Evolutionary conservation across 64 coral and sea anemone genomes (phyloP), one percentile per base, ranked within the genome.

Genomic region (Actinia equina): DNA sequence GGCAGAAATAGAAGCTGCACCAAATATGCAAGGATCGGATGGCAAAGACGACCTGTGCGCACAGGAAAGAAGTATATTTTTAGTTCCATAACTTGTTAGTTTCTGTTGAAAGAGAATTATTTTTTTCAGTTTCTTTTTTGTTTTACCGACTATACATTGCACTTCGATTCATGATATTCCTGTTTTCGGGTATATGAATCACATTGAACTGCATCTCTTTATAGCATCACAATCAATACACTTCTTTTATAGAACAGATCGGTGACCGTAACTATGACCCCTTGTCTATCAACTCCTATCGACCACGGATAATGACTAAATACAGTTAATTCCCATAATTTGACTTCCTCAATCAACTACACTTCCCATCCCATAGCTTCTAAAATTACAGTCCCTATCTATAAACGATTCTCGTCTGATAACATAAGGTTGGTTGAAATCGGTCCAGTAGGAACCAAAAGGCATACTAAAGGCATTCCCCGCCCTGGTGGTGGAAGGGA

Each of bases 291-390:
- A 74, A 27, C 69, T 41, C 69, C 14, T 74, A 74, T 74, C n/a
- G 69, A 74, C 22, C 3, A 74, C 69, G 69, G 69, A 74, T 74
- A 74, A 74, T 74, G 26, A 74, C 69, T 74, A 74, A 74, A 74
- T 74, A 41, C 69, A 74, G 69, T 9, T 74, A 37, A 74, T 74
- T 30, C 69, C 69, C n/a, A 30, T 74, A 8, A 74, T 74, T 74
- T 74, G 69, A 41, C 69, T 74, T 30, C 11, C 69, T 74, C 69
- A 10, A 74, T 74, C 69, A 74, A 27, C 69, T 30, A 30, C 27
- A 41, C 27, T 1, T 74, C 62, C 69, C 69, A 27, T 1, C 15
- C 10, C 55, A 54, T 14, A 0, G 23, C 20, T 37, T 74, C n/a
- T 74, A 41, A 37, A 41, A 74, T 74, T 74, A 74, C 69, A 41